These are phyloP conservation scores for Calliopsis andreniformis DNA, from an alignment of 1,140 invertebrate genomes.

Conservation along the genomic window DNA sequence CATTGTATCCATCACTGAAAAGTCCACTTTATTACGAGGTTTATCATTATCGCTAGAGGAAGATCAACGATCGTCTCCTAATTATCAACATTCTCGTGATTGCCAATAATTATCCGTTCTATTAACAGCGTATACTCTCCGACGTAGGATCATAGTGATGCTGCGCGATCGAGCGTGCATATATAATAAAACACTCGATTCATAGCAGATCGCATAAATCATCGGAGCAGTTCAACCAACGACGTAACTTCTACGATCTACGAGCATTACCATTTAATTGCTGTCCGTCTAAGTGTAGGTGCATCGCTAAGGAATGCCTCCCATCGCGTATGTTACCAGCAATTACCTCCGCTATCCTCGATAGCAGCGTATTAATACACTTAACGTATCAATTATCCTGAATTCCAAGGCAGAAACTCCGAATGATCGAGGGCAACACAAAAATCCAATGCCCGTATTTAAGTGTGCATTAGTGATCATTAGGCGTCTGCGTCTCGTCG, in stretches of 20 bases:
- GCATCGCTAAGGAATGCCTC: background rate
- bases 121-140: background rate
- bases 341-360: constrained; percentile 15
- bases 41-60: constrained; percentile 8
- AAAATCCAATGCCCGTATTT: background rate
- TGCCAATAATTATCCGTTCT: constrained; percentile 24
- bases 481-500: constrained; percentile 10
- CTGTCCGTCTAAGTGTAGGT: background rate
- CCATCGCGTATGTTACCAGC: background rate
- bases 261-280: constrained; percentile 43
- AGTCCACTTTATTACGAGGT: constrained; percentile 17
- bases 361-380: constrained; percentile 8
- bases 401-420: background rate
- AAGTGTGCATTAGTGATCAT: background rate
- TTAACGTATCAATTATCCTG: constrained; percentile 42
- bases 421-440: background rate
- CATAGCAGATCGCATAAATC: constrained; percentile 33
- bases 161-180: background rate
- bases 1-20: constrained; percentile 5
- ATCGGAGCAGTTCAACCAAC: background rate
- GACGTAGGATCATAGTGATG: background rate
- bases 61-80: background rate
- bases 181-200: background rate
- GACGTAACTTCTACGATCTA: constrained; percentile 40
- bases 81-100: constrained; percentile 31